These are phyloP conservation scores for Siniperca obscura DNA, from an alignment of 2,797 vertebrate species.

Conservation along the genomic window DNA sequence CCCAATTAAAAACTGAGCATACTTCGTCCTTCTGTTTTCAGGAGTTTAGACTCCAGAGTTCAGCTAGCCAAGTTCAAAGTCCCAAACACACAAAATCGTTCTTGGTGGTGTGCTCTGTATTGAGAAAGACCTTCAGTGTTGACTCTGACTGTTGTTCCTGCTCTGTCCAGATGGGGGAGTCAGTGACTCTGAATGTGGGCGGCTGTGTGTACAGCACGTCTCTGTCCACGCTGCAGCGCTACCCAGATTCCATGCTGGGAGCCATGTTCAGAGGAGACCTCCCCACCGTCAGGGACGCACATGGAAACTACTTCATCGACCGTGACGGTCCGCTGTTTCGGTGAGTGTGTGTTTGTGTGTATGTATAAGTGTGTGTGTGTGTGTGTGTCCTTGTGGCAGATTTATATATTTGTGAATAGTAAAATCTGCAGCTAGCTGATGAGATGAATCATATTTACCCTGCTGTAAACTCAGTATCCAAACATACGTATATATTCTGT, in stretches of 20 bases:
- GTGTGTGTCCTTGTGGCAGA: background rate
- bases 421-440: background rate
- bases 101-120: too few species aligned
- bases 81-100: background rate
- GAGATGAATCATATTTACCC: background rate
- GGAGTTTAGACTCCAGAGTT: background rate
- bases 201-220: constrained; percentile 94
- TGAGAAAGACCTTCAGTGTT: background rate
- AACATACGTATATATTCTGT: background rate
- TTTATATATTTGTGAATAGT: background rate
- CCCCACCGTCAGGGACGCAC: constrained; percentile 90
- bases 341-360: constrained; percentile 19
- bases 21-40: background rate
- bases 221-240: constrained; percentile 91
- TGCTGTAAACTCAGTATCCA: background rate
- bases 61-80: background rate
- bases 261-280: constrained; percentile 96
- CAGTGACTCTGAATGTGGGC: constrained; percentile 94
- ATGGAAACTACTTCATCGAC: constrained; percentile 96
- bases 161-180: constrained; percentile 90
- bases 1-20: too few species aligned
- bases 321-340: constrained; percentile 94
- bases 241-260: constrained; percentile 95
- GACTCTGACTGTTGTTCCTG: constrained; percentile 13
- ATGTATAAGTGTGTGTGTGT: background rate